Percentiles rank a stretch among this genome's conserved stretches.
These are phyloP conservation scores for Chionoecetes opilio DNA, from an alignment of 1,140 invertebrate species.

Conservation along the genomic window DNA sequence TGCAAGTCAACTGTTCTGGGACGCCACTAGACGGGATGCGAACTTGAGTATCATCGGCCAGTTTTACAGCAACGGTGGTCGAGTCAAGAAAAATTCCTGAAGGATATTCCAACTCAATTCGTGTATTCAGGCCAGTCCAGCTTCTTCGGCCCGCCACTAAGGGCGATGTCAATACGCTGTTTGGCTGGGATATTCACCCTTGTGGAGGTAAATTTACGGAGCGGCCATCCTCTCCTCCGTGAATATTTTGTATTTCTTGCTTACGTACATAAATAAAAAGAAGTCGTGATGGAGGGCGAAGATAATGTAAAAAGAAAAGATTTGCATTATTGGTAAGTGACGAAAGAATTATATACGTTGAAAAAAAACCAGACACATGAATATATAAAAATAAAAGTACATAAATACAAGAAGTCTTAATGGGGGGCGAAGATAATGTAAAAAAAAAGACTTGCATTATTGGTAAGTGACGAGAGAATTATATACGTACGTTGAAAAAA, in stretches of 20 bases:
- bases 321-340: slow-evolving; percentile 40
- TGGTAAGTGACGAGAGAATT: background rate
- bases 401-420: slow-evolving; percentile 49
- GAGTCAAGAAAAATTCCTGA: slow-evolving; percentile 62
- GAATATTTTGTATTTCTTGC: slow-evolving; percentile 75
- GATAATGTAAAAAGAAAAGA: too few relatives aligned
- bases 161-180: background rate
- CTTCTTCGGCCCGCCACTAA: background rate
- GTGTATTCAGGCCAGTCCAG: slow-evolving; percentile 55
- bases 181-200: background rate
- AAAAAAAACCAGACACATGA: too few relatives aligned
- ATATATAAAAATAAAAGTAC: too few relatives aligned
- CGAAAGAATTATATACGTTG: too few relatives aligned
- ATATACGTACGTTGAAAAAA: too few relatives aligned
- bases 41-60: slow-evolving; percentile 51
- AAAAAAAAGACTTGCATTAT: slow-evolving; percentile 52
- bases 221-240: slow-evolving; percentile 36
- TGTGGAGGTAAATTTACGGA: background rate
- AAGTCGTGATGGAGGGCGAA: slow-evolving; percentile 60
- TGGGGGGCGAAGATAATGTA: slow-evolving; percentile 58
- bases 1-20: too few relatives aligned
- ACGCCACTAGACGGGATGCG: background rate
- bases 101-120: slow-evolving; percentile 68
- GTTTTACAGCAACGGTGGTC: slow-evolving; percentile 56
- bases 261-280: slow-evolving; percentile 67